Base-by-base conservation (phyloP, 1,140 invertebrate species). In the Mizuhopecten yessoensis region DNA sequence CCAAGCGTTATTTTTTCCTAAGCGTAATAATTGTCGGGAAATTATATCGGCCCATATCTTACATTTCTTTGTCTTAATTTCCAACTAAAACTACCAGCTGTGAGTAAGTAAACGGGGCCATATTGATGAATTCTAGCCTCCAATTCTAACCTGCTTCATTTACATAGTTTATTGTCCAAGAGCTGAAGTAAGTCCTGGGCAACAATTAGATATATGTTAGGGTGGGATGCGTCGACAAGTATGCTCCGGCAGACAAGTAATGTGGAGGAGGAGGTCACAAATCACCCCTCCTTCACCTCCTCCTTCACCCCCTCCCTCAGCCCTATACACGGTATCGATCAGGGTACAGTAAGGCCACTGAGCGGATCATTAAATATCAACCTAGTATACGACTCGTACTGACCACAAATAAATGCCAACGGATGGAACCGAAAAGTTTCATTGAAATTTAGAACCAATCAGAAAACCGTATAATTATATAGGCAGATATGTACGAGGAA, bases 401-500 rank as follows among this genome's bases (percentile, higher is more conserved):
- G 57, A 75, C 57, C 57, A 75, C 57, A 75, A 75, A 75, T 75
- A 75, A 75, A 49, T 49, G 45, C 45, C 20, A 49, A 49, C 57
- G 23, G 17, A 75, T 75, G 57, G 57, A 11, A 29, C 57, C 57
- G 57, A 75, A 75, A 75, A 75, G 23, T 75, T 75, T 75, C 57
- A 75, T 75, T 75, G 57, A 75, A 75, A 75, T 75, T 75, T 75
- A 75, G n/a, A 75, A 75, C 57, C 57, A 75, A 75, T 75, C 57
- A 75, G 23, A 29, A 75, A 75, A n/a, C 42, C 57, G 57, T 75
- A 17, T 75, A 75, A 75, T 75, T 75, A 75, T 75, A 75, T 75
- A 75, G 57, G 23, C 23, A n/a, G 57, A 75, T 75, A 75, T 75
- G 57, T 75, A 75, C 57, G 57, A 75, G 57, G 57, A 5, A 29